Percentiles rank a stretch among this genome's conserved stretches.
Evolutionary conservation across 2,113 vertebrate genomes (phyloP).

Genomic region (Numenius arquata): DNA sequence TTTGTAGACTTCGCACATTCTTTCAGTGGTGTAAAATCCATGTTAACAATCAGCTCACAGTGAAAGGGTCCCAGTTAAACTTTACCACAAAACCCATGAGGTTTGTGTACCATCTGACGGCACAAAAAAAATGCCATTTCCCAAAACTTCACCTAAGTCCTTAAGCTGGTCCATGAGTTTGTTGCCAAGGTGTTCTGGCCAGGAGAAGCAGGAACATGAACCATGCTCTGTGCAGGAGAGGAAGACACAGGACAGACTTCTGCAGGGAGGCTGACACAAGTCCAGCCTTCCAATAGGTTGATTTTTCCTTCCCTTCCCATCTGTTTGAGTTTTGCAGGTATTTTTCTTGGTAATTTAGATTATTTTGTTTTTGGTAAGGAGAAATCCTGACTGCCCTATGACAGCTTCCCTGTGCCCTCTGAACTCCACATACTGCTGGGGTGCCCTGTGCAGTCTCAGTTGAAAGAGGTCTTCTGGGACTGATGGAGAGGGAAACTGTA

Average conservation of each 20-base stretch:
- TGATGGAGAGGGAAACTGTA: neutral
- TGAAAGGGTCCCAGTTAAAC: conserved; percentile 18
- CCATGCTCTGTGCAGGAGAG: neutral
- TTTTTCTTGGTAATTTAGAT: neutral
- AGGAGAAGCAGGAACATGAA: neutral
- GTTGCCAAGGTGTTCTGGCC: neutral
- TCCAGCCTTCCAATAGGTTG: neutral
- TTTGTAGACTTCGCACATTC: neutral
- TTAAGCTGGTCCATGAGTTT: neutral
- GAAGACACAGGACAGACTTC: neutral
- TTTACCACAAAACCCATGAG: neutral
- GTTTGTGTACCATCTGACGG: neutral
- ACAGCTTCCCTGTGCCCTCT: neutral
- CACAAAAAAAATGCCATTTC: neutral
- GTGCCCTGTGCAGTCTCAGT: neutral
- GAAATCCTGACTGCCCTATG: neutral
- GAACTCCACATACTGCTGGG: neutral
- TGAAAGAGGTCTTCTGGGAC: neutral
- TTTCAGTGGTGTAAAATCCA: conserved; percentile 32
- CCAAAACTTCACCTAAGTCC: neutral
- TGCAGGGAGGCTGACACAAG: neutral
- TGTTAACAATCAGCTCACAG: conserved; percentile 22
- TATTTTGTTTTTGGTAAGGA: neutral
- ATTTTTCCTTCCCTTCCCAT: neutral
- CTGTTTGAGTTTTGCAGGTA: neutral